Percentiles rank a stretch among this genome's conserved stretches.
These are phyloP conservation scores for Poliocrania exsul DNA, from an alignment of 2,797 vertebrate genomes.

Conservation along the genomic window DNA sequence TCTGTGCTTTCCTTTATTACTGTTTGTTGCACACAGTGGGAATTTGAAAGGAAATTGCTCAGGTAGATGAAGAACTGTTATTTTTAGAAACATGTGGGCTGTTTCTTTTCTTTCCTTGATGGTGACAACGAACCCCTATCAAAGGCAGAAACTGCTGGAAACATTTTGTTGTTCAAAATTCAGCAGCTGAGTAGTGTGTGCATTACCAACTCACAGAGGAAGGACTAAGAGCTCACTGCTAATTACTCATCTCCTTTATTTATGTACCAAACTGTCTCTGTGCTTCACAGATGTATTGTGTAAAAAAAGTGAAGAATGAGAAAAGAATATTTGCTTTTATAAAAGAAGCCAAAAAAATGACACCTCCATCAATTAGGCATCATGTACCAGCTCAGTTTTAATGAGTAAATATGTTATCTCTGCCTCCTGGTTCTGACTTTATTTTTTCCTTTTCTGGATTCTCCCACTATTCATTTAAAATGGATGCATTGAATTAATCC, in stretches of 20 bases:
- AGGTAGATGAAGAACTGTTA: neutral
- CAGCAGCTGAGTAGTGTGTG: neutral
- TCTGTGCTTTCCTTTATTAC: neutral
- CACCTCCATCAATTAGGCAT: neutral
- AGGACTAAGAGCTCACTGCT: neutral
- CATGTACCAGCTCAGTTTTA: rapidly evolving
- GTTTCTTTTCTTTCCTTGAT: neutral
- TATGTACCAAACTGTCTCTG: neutral
- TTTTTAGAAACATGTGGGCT: neutral
- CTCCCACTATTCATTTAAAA: neutral
- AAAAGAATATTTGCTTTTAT: neutral
- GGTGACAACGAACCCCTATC: neutral
- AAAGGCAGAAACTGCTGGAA: neutral
- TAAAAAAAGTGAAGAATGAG: neutral
- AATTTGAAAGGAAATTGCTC: neutral
- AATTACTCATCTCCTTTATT: conserved; percentile 37
- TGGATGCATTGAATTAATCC: neutral
- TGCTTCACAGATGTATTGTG: neutral
- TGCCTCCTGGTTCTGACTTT: neutral
- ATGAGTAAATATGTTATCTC: neutral
- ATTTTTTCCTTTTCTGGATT: neutral
- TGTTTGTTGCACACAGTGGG: neutral
- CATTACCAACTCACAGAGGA: neutral
- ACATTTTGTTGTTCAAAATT: neutral
- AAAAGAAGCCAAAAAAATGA: neutral